Evolutionary conservation across 2,113 vertebrate genomes (phyloP).

Genomic region (Notechis scutatus): DNA sequence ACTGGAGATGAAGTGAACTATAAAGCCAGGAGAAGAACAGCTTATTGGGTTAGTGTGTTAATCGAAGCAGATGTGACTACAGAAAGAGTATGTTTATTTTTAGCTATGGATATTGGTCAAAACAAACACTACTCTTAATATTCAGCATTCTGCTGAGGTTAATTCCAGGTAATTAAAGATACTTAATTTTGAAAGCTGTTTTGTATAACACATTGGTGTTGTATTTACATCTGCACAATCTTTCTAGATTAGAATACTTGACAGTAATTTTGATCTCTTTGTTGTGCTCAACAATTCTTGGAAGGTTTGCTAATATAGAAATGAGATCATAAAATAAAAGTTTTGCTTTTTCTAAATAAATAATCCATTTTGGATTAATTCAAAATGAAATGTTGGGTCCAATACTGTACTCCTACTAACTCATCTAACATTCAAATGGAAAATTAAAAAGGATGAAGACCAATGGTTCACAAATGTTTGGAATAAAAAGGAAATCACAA

Average conservation of each 20-base stretch:
- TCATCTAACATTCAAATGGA: not conserved
- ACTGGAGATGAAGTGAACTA: conserved; percentile 78
- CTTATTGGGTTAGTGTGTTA: conserved; percentile 67
- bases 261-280: not conserved
- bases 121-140: not conserved
- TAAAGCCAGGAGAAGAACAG: conserved; percentile 78
- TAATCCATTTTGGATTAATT: not conserved
- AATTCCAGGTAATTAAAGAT: not conserved
- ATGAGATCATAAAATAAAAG: not conserved
- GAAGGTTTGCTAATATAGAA: not conserved
- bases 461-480: not conserved
- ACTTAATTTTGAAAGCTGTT: not conserved
- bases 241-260: not conserved
- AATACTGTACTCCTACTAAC: not conserved
- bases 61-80: conserved; percentile 21
- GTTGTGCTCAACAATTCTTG: not conserved
- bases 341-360: not conserved
- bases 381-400: not conserved
- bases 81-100: conserved; percentile 11
- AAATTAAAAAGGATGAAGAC: not conserved
- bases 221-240: not conserved
- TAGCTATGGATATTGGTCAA: not conserved
- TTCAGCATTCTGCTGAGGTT: not conserved
- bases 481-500: not conserved
- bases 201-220: not conserved